Evolutionary conservation across 2,113 vertebrate species (phyloP), one percentile per base, ranked within the genome.

Genomic region (Tachysurus vachellii): DNA sequence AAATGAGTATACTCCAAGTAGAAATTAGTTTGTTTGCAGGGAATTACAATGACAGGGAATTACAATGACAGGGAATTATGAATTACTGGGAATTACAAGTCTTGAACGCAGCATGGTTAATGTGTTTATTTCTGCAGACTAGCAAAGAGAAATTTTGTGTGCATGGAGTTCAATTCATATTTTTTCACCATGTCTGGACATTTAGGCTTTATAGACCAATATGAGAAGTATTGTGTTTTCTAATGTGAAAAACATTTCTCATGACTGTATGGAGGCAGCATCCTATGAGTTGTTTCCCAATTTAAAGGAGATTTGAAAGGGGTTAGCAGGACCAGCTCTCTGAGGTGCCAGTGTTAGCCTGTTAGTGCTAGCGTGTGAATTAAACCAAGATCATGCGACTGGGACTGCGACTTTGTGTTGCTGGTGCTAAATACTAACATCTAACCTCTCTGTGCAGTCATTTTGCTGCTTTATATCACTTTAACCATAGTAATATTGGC

Each of bases 311-410:
- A 82, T 81, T 85, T 50, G 47, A 50, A 36, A 50, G 84, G 53
- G 87, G 77, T 88, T 54, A 76, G 66, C 77, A 85, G 79, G 56
- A 57, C 83, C 68, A 82, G 28, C 83, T 82, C 77, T 88, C 75
- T 23, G 54, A 82, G 70, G 57, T 73, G 66, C 42, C 3, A 31
- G 75, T 53, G 59, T 64, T 76, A 85, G 80, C 44, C 75, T 88
- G 59, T 86, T 83, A 86, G 84, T 70, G n/a, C 54, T 77, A 66
- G 56, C 83, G 28, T 85, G 53, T n/a, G 57, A 53, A 61, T 76
- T 11, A 87, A 76, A 36, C 54, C 70, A 83, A 19, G 47, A 36
- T 42, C 54, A 44, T 66, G 21, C 47, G 64, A 53, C 12, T 83
- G 31, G 44, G 56, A 68, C 12, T 83, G 31, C n/a, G 56, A 68